Conservation (phyloP, 2,888 invertebrate species). For the Phytoseiulus persimilis region DNA sequence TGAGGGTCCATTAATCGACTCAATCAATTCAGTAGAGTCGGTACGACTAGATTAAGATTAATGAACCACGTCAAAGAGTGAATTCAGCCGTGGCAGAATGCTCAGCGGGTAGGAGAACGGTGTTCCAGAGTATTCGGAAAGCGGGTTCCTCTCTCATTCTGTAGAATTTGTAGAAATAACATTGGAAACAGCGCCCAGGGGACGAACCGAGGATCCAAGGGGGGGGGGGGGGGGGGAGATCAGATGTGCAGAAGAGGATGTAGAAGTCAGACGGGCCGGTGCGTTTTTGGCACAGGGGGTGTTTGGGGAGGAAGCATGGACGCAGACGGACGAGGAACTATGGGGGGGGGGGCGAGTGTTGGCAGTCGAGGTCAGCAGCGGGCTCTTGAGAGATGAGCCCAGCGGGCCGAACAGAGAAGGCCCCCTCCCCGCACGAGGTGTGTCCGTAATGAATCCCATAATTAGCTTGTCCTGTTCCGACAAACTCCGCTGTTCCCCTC, state of each 20-base stretch:
- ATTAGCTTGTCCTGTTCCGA: slow-evolving; percentile 32
- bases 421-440: not conserved
- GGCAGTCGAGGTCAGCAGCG: not conserved
- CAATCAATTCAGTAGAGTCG: not conserved
- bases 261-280: not conserved
- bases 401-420: not conserved
- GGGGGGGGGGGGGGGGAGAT: not conserved
- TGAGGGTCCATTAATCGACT: not conserved
- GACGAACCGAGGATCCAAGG: not conserved
- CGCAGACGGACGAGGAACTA: not conserved
- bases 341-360: not conserved
- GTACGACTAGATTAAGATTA: not conserved
- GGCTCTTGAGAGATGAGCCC: slow-evolving; percentile 36
- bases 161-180: not conserved
- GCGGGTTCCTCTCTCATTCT: not conserved
- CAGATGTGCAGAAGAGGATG: not conserved
- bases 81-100: not conserved
- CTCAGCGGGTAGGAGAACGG: not conserved
- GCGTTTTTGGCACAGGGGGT: not conserved
- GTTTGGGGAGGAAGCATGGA: no score
- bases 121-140: not conserved
- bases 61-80: not conserved
- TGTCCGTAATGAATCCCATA: slow-evolving; percentile 38
- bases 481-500: not conserved
- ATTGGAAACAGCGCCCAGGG: not conserved